Evolutionary conservation across 2,888 invertebrate genomes (phyloP).

Genomic region (Tanypteryx hageni): DNA sequence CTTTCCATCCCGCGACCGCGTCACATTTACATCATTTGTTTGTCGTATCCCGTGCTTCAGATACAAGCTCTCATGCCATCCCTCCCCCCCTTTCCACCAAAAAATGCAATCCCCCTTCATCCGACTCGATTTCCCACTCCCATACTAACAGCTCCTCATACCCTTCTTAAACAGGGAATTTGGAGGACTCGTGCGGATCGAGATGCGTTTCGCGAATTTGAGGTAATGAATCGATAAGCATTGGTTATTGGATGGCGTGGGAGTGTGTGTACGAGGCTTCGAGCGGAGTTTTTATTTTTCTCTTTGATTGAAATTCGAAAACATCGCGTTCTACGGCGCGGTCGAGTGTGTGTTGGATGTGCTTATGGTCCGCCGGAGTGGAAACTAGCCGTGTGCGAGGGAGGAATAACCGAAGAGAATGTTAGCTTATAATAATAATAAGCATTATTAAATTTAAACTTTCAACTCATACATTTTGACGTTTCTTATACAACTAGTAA

Average conservation of each 20-base stretch:
- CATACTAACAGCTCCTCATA: background rate
- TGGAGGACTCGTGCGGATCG: background rate
- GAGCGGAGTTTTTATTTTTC: background rate
- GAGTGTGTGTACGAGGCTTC: background rate
- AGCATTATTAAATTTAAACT: too few species aligned
- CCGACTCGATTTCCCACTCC: background rate
- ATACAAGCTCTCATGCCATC: too few species aligned
- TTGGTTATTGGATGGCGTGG: background rate
- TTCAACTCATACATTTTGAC: too few species aligned
- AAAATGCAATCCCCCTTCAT: background rate
- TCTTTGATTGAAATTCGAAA: background rate
- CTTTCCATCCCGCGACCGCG: too few species aligned
- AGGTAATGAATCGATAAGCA: slow-evolving; percentile 6
- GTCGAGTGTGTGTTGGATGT: background rate
- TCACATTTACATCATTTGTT: too few species aligned
- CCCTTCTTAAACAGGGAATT: background rate
- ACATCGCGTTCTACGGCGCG: slow-evolving; percentile 1
- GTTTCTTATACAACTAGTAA: too few species aligned
- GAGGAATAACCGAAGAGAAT: background rate
- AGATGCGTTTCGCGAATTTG: slow-evolving; percentile 14
- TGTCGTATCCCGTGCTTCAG: too few species aligned
- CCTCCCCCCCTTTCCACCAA: background rate
- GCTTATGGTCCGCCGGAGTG: background rate
- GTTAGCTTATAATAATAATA: too few species aligned
- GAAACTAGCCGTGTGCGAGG: background rate